Percentiles rank a stretch among this genome's conserved stretches.
Conservation (phyloP, 1,140 invertebrate species). For the Microplitis demolitor region DNA sequence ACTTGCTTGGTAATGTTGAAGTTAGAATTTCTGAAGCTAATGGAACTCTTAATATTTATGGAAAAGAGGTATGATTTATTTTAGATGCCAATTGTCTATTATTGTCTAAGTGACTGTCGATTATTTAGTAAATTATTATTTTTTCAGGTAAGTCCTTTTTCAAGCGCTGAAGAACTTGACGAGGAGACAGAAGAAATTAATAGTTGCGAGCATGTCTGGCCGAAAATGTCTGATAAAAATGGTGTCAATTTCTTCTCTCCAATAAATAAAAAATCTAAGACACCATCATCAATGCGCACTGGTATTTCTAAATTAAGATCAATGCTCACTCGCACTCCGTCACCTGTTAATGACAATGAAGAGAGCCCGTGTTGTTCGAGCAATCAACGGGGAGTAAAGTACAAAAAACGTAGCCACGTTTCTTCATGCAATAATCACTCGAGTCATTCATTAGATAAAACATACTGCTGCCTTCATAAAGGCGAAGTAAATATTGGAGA, state of each 20-base stretch:
- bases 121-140: neutral
- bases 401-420: constrained; percentile 7
- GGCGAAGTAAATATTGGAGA: constrained; percentile 22
- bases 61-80: constrained; percentile 47
- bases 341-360: neutral
- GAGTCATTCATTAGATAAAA: constrained; percentile 30
- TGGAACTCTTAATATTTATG: constrained; percentile 58
- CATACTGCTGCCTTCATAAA: constrained; percentile 34
- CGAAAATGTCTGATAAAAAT: constrained; percentile 36
- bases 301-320: constrained; percentile 26
- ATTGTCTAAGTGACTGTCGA: neutral
- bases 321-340: constrained; percentile 8
- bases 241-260: constrained; percentile 35
- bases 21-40: constrained; percentile 57
- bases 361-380: neutral
- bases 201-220: constrained; percentile 24
- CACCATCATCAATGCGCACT: constrained; percentile 9
- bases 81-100: neutral
- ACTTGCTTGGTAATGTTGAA: constrained; percentile 56
- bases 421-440: constrained; percentile 11
- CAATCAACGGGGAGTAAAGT: neutral
- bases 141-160: constrained; percentile 27
- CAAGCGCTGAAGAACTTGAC: constrained; percentile 35
- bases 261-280: constrained; percentile 41
- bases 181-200: constrained; percentile 13